These are phyloP conservation scores for Characodon lateralis DNA, from an alignment of 2,797 vertebrate genomes.

Conservation along the genomic window DNA sequence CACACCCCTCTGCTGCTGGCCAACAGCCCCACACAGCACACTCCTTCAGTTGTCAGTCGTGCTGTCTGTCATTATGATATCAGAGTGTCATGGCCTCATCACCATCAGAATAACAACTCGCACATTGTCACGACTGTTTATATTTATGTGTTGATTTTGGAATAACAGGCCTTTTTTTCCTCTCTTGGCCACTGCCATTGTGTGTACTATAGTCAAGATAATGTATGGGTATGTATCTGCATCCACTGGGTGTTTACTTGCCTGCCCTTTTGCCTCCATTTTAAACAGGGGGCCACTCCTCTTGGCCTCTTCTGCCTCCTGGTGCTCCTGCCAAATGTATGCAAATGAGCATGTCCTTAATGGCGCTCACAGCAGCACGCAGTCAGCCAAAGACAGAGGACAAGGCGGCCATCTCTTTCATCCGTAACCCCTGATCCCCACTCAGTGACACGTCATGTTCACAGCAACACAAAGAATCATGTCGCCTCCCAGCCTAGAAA, in stretches of 20 bases:
- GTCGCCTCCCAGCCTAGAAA: constrained; percentile 51
- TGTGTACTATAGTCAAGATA: constrained; percentile 63
- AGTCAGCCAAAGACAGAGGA: constrained; percentile 77
- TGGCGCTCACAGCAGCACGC: constrained; percentile 79
- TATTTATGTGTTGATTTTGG: constrained; percentile 61
- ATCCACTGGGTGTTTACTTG: constrained; percentile 76
- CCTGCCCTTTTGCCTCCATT: constrained; percentile 79
- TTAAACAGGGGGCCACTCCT: constrained; percentile 71
- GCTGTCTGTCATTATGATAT: constrained; percentile 79
- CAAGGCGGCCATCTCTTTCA: constrained; percentile 77
- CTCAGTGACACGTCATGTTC: constrained; percentile 79
- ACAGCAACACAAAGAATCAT: constrained; percentile 72
- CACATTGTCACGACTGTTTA: constrained; percentile 58
- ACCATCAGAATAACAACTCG: constrained; percentile 49
- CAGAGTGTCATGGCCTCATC: constrained; percentile 71
- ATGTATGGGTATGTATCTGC: constrained; percentile 78
- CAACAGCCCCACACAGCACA: constrained; percentile 71
- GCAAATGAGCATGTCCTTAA: constrained; percentile 79
- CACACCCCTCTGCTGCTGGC: constrained; percentile 74
- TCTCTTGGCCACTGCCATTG: constrained; percentile 51
- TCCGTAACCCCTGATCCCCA: constrained; percentile 81
- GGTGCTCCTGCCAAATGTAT: constrained; percentile 80
- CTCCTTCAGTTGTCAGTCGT: constrained; percentile 57
- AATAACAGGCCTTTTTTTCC: constrained; percentile 57
- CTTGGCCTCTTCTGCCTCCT: constrained; percentile 72